A percentile compares a stretch with the other conserved stretches of the same genome.
Evolutionary conservation across 2,888 invertebrate species (phyloP).

Genomic region (Sesamia inferens): DNA sequence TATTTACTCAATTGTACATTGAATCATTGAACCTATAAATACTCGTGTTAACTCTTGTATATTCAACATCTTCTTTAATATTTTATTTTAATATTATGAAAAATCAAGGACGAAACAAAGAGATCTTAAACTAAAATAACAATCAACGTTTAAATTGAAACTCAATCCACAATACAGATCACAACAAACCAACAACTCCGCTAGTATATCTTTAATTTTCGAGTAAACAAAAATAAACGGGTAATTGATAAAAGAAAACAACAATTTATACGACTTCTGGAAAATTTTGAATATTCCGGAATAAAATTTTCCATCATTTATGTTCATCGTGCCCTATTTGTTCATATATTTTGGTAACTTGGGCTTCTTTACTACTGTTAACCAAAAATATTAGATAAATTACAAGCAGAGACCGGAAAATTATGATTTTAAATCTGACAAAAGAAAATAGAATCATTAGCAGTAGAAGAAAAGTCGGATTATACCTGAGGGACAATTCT

Average conservation of each 20-base stretch:
- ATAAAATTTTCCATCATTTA: not conserved
- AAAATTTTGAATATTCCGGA: not conserved
- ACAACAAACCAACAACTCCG: slow-evolving; percentile 31
- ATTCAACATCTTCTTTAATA: no score
- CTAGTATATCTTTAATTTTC: slow-evolving; percentile 15
- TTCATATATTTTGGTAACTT: not conserved
- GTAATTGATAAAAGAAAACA: slow-evolving; percentile 16
- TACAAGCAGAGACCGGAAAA: no score
- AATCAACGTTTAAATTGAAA: slow-evolving; percentile 17
- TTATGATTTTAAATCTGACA: not conserved
- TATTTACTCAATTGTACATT: not conserved
- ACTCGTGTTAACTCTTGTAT: not conserved
- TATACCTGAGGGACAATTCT: not conserved
- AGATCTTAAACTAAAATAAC: not conserved
- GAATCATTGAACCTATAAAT: not conserved
- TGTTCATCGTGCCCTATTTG: not conserved
- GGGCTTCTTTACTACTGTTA: not conserved
- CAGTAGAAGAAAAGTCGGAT: not conserved
- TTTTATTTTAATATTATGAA: no score
- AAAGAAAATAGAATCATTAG: not conserved
- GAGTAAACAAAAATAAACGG: slow-evolving; percentile 27
- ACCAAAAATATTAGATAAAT: not conserved
- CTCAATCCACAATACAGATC: slow-evolving; percentile 22
- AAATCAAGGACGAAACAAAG: not conserved
- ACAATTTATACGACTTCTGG: not conserved